Percentiles rank a stretch among this genome's conserved stretches.
Conservation (phyloP, 2,113 vertebrate species). For the Trematomus loennbergii region DNA sequence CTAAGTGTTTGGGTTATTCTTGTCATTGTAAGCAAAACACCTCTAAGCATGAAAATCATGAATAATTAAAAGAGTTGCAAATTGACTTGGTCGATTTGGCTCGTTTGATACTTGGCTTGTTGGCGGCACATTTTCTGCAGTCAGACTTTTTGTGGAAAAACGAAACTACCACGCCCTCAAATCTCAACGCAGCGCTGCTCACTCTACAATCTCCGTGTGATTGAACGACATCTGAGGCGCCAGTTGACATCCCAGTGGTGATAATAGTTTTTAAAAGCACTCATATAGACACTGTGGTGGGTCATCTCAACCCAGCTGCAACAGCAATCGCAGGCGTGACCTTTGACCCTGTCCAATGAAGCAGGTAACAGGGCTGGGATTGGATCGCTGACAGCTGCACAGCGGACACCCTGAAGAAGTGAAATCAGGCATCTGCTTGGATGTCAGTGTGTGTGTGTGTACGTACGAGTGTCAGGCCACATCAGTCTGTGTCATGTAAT, state of each 20-base stretch:
- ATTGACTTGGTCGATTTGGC: slow-evolving; percentile 42
- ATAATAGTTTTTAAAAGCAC: slow-evolving; percentile 78
- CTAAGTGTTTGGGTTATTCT: slow-evolving; percentile 36
- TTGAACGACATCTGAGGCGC: slow-evolving; percentile 44
- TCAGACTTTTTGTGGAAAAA: slow-evolving; percentile 13
- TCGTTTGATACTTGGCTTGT: slow-evolving; percentile 36
- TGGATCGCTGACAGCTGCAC: no score
- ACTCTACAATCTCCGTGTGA: slow-evolving; percentile 23
- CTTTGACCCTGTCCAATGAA: slow-evolving; percentile 77
- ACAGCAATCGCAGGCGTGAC: slow-evolving; percentile 47
- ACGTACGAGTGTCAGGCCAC: slow-evolving; percentile 7
- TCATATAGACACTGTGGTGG: slow-evolving; percentile 20
- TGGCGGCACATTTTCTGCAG: slow-evolving; percentile 43
- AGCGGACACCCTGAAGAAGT: no score
- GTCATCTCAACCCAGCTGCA: slow-evolving; percentile 58
- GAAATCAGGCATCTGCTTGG: no score
- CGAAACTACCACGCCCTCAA: slow-evolving; percentile 39
- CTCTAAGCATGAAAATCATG: slow-evolving; percentile 54
- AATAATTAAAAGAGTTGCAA: slow-evolving; percentile 61
- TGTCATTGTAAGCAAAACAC: slow-evolving; percentile 47
- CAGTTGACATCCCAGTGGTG: slow-evolving; percentile 52
- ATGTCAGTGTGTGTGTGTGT: no score
- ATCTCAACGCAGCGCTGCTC: slow-evolving; percentile 4
- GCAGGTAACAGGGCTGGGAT: slow-evolving; percentile 81
- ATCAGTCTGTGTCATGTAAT: slow-evolving; percentile 59